Base-by-base conservation (phyloP, 2,113 vertebrate genomes). In the Oreotragus oreotragus region DNA sequence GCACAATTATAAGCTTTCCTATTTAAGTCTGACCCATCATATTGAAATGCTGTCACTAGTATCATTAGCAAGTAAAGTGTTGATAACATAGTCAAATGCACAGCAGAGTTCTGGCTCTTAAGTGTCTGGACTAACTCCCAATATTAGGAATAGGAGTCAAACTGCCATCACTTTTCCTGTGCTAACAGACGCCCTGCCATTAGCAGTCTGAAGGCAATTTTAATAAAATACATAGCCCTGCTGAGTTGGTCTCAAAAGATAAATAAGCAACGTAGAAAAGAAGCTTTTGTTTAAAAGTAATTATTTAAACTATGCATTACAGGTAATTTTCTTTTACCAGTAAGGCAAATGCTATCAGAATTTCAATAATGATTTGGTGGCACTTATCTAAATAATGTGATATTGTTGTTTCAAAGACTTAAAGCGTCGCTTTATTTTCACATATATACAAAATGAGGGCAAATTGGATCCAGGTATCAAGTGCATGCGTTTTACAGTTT, bases 271-370 rank as follows among this genome's bases (percentile, higher is more conserved):
- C 95, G 96, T 66, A 92, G 98, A 98, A 98, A 98, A 99, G 97
- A 98, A 98, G 98, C 98, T 99, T 99, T 99, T 99, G 98, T 99
- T 99, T 99, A 98, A 98, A 99, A 99, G 98, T 99, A 98, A 99
- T 99, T 99, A 99, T 99, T 99, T 99, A 98, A 99, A 99, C 98
- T 99, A 98, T 98, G 98, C 98, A 99, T 99, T 99, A 99, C 98
- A 99, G 98, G 99, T 99, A 98, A 99, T 99, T 99, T 99, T 98
- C 98, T 98, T 98, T 98, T 98, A 98, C 98, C 95, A 97, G 97
- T 98, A 98, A 98, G 97, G 98, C 91, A 98, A 98, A 98, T 98
- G 98, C 98, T 98, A 98, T 99, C 98, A 98, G 98, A 99, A 99
- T 99, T 98, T 98, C 99, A 98, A 98, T 98, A 98, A 98, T 97